A percentile compares a stretch with the other conserved stretches of the same genome.
phyloP scores from a whole-genome alignment of 2,113 vertebrate genomes.

The Nesogale talazaci region DNA sequence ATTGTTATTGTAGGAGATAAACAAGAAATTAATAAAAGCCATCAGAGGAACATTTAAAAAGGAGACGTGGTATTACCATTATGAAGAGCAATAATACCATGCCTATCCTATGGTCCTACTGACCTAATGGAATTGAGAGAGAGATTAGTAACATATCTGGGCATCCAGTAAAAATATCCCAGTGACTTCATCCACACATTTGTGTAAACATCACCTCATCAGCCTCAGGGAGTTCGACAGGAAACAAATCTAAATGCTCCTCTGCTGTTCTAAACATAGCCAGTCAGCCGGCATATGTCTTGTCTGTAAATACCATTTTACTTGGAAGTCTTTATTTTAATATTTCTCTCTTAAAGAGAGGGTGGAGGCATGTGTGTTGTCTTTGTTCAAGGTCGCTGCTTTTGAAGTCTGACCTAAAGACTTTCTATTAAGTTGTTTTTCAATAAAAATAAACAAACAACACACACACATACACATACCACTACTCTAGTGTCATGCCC shows the following conservation, averaged over 20 bases:
- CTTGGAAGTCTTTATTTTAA: constrained; percentile 87
- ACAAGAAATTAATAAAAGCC: constrained; percentile 37
- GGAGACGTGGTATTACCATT: background rate
- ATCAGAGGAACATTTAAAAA: constrained; percentile 30
- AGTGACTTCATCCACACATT: constrained; percentile 90
- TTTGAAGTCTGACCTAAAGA: constrained; percentile 43
- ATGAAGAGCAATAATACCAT: constrained; percentile 68
- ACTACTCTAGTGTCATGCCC: too few species aligned
- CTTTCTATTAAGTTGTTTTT: constrained; percentile 73
- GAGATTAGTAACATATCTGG: constrained; percentile 88
- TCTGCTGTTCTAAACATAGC: constrained; percentile 90
- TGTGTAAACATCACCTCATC: constrained; percentile 90
- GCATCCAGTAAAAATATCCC: constrained; percentile 89
- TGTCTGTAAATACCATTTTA: constrained; percentile 88
- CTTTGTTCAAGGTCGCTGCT: constrained; percentile 64
- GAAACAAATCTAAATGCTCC: constrained; percentile 88
- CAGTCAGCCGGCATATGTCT: constrained; percentile 88
- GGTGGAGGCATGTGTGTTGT: constrained; percentile 48
- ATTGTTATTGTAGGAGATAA: background rate
- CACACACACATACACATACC: background rate
- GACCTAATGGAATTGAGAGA: constrained; percentile 82
- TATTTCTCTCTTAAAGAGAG: constrained; percentile 81
- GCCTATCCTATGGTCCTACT: constrained; percentile 79
- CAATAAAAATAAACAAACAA: constrained; percentile 65
- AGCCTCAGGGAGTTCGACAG: constrained; percentile 88